Base-by-base conservation (phyloP, 2,797 vertebrate species). In the Echeneis naucrates region DNA sequence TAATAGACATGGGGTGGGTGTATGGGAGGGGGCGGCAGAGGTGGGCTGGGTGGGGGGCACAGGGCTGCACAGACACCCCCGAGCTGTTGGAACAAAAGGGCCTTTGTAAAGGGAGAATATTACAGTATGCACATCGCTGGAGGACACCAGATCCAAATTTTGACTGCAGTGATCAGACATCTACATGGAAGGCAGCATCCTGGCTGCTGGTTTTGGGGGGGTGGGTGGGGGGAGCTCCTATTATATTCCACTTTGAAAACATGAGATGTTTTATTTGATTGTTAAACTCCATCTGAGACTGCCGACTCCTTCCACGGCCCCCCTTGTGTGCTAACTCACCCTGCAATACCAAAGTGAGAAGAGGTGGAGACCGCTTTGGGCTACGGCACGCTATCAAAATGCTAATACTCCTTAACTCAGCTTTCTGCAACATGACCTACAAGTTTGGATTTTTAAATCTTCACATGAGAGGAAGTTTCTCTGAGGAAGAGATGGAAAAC, bases 41-140 rank as follows among this genome's bases (percentile, higher is more conserved):
- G 60, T 37, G 64, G 75, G 55, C 21, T 44, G 52, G 24, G 65
- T 24, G 66, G 65, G 67, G 56, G 58, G 61, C 78, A 78, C 42
- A 68, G 45, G 72, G 75, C 73, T 71, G 71, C 57, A 65, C 23
- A 54, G 81, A 87, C 85, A 89, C 90, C 90, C 89, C 77, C n/a
- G n/a, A 89, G 77, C 72, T 64, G 67, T 72, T 83, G 67, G 74
- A 92, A 94, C 93, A 94, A 94, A 92, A 88, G 86, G 69, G 58
- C 47, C 87, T 90, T 94, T 94, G 89, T 92, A 17, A 71, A 53
- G 33, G 77, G 58, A 68, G 76, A 50, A 67, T 55, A 63, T 85
- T 90, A 89, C 81, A 82, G 85, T 81, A 75, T 74, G 72, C 55
- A 65, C 76, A 84, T 82, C 67, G 74, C 81, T 77, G 72, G 50